Evolutionary conservation across 2,113 vertebrate species (phyloP), one percentile per base, ranked within the genome.

Genomic region (Podarcis cretensis): DNA sequence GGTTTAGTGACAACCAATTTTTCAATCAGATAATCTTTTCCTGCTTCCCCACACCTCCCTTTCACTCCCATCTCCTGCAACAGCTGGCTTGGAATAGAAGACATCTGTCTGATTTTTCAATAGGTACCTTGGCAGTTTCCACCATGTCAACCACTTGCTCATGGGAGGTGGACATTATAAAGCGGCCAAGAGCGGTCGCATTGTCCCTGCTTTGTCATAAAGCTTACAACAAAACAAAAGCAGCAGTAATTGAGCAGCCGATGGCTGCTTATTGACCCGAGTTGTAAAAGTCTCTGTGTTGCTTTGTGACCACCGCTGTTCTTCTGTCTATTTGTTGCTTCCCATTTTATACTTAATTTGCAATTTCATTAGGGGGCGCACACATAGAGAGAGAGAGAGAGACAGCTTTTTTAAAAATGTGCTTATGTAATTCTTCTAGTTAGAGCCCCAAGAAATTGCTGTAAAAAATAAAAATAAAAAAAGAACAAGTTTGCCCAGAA

Each of bases 1-100:
- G 66, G 43, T 57, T 79, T 66, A 18, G 66, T 35, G 65, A 81
- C 66, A 71, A 87, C 43, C 59, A 27, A 81, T 87, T 87, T 87
- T 80, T 87, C 86, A 81, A 71, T 35, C 65, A 25, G 48, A 71
- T 71, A 35, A 35, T 57, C 43, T 87, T 48, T 27, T 54, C 76
- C 40, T 78, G 37, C 75, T 77, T 54, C 48, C 48, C 48, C 48
- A 54, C 48, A 54, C 48, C 10, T 54, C 48, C 48, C 48, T 57
- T 81, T 27, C 43, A 35, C 40, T 43, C 71, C 69, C 43, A 81
- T 59, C 43, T 81, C 86, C 43, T 27, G 30, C 40, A 69, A 27
- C 76, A 87, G 65, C n/a, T 87, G 43, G 30, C 71, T 79, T 27
- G 80, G n/a, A 87, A 66, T 13, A 27, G 30, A 87, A 79, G 63